Conservation (phyloP, 2,797 vertebrate genomes). For the Fringilla coelebs region DNA sequence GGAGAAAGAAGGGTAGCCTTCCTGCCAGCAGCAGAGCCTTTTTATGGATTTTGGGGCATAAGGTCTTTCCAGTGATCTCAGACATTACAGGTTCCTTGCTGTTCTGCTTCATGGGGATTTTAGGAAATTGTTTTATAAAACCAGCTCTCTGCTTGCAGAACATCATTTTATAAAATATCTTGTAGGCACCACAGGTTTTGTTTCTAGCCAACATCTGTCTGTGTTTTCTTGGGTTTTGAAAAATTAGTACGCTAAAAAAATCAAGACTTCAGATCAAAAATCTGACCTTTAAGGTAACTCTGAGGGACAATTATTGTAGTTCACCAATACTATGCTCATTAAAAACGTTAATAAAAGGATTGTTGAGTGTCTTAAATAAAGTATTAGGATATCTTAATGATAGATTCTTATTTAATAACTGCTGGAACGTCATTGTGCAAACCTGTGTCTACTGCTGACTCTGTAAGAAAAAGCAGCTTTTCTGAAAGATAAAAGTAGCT, state of each 20-base stretch:
- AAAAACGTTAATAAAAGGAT: background rate
- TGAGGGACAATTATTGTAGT: background rate
- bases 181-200: background rate
- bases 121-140: background rate
- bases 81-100: background rate
- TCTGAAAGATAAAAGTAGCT: background rate
- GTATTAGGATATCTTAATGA: background rate
- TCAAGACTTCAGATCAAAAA: background rate
- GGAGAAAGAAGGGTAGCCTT: background rate
- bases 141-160: background rate
- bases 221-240: background rate
- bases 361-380: background rate
- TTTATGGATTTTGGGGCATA: background rate
- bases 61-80: background rate
- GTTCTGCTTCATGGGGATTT: background rate
- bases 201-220: background rate
- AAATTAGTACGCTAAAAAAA: background rate
- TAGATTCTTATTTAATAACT: background rate
- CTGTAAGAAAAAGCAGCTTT: background rate
- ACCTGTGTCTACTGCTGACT: background rate
- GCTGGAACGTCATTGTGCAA: background rate
- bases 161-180: background rate
- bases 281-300: background rate
- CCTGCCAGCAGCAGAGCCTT: background rate
- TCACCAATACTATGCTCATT: background rate